A percentile compares a stretch with the other conserved stretches of the same genome.
Evolutionary conservation across 2,113 vertebrate species (phyloP).

Genomic region (Apaloderma vittatum): DNA sequence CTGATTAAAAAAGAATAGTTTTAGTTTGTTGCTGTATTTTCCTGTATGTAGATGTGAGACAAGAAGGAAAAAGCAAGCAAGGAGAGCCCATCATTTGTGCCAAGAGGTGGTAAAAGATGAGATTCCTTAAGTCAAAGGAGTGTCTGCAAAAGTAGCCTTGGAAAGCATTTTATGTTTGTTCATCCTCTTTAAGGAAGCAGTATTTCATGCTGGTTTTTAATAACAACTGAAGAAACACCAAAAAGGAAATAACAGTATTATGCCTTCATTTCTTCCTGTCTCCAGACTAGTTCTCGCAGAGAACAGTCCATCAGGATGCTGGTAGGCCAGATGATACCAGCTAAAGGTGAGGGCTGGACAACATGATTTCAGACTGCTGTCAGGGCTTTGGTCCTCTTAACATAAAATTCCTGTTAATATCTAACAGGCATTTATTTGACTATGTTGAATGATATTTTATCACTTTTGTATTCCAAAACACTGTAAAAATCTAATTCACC

Average conservation of each 20-base stretch:
- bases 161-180: neutral
- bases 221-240: neutral
- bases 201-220: neutral
- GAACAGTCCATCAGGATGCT: neutral
- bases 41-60: neutral
- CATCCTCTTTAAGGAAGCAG: neutral
- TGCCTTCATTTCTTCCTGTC: neutral
- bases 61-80: neutral
- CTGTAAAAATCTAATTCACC: neutral
- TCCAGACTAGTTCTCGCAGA: neutral
- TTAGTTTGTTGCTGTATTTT: neutral
- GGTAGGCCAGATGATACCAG: neutral
- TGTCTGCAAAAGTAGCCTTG: neutral
- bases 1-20: neutral
- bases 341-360: neutral
- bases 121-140: neutral
- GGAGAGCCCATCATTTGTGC: neutral
- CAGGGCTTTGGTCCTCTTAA: neutral
- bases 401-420: neutral
- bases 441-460: neutral
- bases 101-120: accelerated
- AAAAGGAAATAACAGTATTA: neutral
- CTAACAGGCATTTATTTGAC: neutral
- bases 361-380: neutral
- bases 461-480: neutral